Base-by-base conservation (phyloP, 2,113 vertebrate genomes). In the Saguinus imperator region DNA sequence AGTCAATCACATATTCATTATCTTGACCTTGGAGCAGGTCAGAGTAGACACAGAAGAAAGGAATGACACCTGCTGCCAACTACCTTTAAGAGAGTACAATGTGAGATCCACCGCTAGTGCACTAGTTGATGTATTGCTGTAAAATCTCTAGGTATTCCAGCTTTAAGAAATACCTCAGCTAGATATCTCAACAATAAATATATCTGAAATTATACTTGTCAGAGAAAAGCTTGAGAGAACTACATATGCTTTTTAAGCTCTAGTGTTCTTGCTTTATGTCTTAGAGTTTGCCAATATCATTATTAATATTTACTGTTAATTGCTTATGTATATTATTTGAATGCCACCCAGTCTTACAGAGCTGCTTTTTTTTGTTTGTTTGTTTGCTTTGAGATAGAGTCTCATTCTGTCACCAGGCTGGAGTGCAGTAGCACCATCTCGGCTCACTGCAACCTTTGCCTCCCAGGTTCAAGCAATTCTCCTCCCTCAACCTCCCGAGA, bases 31-130 rank as follows among this genome's bases (percentile, higher is more conserved):
- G 94, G 81, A 98, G 94, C 89, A 97, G 91, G 16, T 97, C 97
- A 95, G 96, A 98, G 92, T 57, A 96, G 90, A 94, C 61, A 64
- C 58, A 90, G 84, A 95, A n/a, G 92, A 92, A 95, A 96, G 97
- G 97, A 96, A 97, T 97, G 92, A 91, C 91, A 98, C 95, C 97
- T 97, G 97, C 97, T 97, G 98, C 97, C 91, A 84, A 89, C 81
- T 83, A 93, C 88, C 95, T 85, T 97, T 85, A 97, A 98, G 94
- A 82, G 94, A 97, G 91, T 83, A 97, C 97, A 96, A 96, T 96
- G 91, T 91, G 92, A 98, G 87, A 98, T 98, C 66, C 80, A 97
- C 97, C 95, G 98, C 89, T 95, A 86, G 96, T 96, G 98, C 75
- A 55, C 94, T 98, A 80, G 68, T 58, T 98, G 94, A 97, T 94